Evolutionary conservation across 2,797 vertebrate genomes (phyloP).

Genomic region (Lacerta viridis): DNA sequence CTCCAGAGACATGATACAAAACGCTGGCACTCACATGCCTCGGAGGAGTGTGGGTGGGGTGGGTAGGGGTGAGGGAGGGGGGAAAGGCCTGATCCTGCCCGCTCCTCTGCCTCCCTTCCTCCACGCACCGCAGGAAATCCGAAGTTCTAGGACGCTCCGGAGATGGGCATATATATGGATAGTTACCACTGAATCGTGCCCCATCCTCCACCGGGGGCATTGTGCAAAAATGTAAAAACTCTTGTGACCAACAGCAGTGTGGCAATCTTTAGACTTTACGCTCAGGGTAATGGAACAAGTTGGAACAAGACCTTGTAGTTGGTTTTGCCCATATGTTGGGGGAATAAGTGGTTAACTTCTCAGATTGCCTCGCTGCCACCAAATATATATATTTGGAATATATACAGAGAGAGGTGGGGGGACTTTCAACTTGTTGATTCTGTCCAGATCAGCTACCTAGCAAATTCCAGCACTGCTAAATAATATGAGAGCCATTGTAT

Average conservation of each 20-base stretch:
- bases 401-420: too few species aligned
- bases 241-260: background rate
- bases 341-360: background rate
- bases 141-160: too few species aligned
- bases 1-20: conserved; percentile 49
- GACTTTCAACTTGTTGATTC: background rate
- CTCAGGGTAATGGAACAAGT: background rate
- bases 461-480: background rate
- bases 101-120: background rate
- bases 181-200: background rate
- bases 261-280: background rate
- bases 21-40: conserved; percentile 57
- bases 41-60: conserved; percentile 2
- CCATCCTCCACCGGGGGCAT: background rate
- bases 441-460: background rate
- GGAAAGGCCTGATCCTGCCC: background rate
- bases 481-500: background rate
- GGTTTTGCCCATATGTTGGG: background rate
- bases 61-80: conserved; percentile 23
- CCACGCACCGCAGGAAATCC: conserved; percentile 7
- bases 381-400: too few species aligned
- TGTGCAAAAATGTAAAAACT: background rate
- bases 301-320: background rate
- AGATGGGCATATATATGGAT: background rate
- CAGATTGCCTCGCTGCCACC: background rate